Evolutionary conservation across 2,888 invertebrate species (phyloP).

Genomic region (Notocelia uddmanniana): DNA sequence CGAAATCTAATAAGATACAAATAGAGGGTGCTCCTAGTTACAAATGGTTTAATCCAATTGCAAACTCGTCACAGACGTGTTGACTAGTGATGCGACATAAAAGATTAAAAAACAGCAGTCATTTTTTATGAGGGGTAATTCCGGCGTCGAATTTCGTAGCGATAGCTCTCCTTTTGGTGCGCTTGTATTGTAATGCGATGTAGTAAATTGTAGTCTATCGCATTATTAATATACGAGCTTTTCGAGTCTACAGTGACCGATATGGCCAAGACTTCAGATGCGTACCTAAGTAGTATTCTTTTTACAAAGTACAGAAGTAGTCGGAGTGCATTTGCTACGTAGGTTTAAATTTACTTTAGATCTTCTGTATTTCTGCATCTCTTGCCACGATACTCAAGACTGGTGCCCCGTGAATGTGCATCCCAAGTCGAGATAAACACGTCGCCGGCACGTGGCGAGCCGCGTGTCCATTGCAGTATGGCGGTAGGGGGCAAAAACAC

Average conservation of each 20-base stretch:
- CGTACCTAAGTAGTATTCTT: too few species aligned
- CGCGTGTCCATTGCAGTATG: conserved; percentile 74
- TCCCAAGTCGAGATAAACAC: conserved; percentile 76
- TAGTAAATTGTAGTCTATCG: too few species aligned
- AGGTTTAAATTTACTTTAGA: not conserved
- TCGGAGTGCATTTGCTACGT: too few species aligned
- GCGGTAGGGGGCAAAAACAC: conserved; percentile 69
- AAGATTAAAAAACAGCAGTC: conserved; percentile 14
- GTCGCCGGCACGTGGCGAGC: conserved; percentile 72
- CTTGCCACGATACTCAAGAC: conserved; percentile 1
- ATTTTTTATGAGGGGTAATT: not conserved
- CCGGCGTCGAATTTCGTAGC: too few species aligned
- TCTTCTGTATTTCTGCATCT: conserved; percentile 34
- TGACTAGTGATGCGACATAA: conserved; percentile 64
- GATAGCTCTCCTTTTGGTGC: too few species aligned
- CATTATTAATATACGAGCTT: too few species aligned
- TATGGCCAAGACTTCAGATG: too few species aligned
- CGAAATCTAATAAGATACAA: conserved; percentile 45
- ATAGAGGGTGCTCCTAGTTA: conserved; percentile 29
- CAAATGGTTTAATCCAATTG: conserved; percentile 75
- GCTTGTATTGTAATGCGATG: too few species aligned
- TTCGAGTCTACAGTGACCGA: too few species aligned
- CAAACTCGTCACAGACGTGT: conserved; percentile 68
- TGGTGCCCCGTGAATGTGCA: conserved; percentile 63
- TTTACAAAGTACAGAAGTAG: too few species aligned